These are phyloP conservation scores for Aurelia sp. DNA, from an alignment of 30 jellyfish, hydroid and myxozoan genomes.

Conservation along the genomic window DNA sequence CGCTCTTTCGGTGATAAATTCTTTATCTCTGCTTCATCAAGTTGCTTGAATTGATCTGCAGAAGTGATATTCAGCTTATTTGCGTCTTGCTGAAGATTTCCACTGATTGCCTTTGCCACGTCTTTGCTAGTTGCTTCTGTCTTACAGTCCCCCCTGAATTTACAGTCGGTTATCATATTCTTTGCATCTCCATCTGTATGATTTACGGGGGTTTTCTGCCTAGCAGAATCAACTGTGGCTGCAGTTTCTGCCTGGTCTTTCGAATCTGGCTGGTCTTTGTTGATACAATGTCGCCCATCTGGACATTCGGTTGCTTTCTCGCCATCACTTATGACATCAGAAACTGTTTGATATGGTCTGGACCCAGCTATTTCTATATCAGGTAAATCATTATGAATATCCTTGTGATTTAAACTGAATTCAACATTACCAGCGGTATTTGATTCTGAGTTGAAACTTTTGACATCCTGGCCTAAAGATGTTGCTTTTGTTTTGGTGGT, in stretches of 20 bases:
- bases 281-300: constrained; percentile 87
- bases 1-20: constrained; percentile 79
- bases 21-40: constrained; percentile 70
- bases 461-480: constrained; percentile 53
- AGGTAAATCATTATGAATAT: constrained; percentile 80
- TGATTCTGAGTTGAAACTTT: constrained; percentile 69
- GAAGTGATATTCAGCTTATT: constrained; percentile 17
- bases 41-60: constrained; percentile 50
- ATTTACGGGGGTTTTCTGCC: constrained; percentile 49
- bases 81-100: constrained; percentile 45
- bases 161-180: constrained; percentile 79
- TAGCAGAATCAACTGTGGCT: constrained; percentile 44
- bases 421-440: constrained; percentile 47
- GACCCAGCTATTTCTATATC: constrained; percentile 83
- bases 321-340: constrained; percentile 87
- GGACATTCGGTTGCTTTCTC: constrained; percentile 78
- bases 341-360: constrained; percentile 87
- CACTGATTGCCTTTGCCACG: constrained; percentile 57
- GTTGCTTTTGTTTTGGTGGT: constrained; percentile 56
- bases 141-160: constrained; percentile 77
- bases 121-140: constrained; percentile 99
- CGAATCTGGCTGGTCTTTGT: constrained; percentile 64
- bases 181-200: constrained; percentile 58
- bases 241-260: constrained; percentile 18
- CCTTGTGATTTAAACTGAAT: constrained; percentile 71